These are phyloP conservation scores for Eurypyga helias DNA, from an alignment of 2,113 vertebrate genomes.

Conservation along the genomic window DNA sequence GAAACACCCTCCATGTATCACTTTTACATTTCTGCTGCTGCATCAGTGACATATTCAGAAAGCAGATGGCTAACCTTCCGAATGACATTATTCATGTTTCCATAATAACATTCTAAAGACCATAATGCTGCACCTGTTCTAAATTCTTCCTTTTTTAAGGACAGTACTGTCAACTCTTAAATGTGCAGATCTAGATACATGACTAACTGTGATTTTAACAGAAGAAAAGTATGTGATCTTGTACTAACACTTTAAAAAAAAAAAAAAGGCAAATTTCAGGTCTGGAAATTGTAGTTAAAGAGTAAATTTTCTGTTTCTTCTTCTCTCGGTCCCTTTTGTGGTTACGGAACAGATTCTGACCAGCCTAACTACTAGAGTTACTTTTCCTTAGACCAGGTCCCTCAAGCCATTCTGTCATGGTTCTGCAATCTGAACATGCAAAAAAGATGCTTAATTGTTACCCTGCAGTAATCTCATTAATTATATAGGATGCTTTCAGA, in stretches of 20 bases:
- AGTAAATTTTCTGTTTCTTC: neutral
- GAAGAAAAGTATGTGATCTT: neutral
- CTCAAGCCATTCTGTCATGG: neutral
- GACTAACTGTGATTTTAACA: neutral
- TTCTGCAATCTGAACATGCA: neutral
- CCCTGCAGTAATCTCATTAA: neutral
- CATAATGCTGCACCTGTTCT: constrained; percentile 44
- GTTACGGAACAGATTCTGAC: neutral
- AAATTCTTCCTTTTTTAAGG: neutral
- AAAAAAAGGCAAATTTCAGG: neutral
- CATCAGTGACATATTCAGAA: constrained; percentile 32
- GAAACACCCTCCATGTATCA: neutral
- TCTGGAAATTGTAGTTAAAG: neutral
- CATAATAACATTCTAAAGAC: constrained; percentile 47
- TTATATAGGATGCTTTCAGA: neutral
- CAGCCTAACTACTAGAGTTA: neutral
- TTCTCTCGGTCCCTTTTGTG: neutral
- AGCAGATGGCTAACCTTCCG: constrained; percentile 69
- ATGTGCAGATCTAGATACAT: neutral
- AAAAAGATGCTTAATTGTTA: neutral
- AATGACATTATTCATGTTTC: constrained; percentile 68
- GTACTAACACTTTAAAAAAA: neutral
- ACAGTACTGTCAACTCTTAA: neutral
- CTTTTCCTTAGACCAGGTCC: neutral
- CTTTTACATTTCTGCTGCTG: neutral